Base-by-base conservation (phyloP, 2,113 vertebrate species). In the Lutjanus erythropterus region DNA sequence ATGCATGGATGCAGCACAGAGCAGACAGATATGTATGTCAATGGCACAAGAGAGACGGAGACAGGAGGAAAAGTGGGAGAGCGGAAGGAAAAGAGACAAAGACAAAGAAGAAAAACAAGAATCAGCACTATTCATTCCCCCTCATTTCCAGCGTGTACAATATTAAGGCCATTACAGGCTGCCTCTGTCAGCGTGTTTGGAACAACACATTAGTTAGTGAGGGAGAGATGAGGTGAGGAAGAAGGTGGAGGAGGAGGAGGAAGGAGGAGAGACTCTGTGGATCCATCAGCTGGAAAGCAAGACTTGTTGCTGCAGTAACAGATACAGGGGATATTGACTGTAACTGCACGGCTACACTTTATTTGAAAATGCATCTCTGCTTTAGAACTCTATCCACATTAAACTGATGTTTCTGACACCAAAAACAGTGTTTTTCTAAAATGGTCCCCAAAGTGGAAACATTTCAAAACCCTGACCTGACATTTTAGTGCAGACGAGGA, bases 101-200 rank as follows among this genome's bases (percentile, higher is more conserved):
- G 65, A 70, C 10, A 35, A n/a, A 76, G 58, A 76, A 61, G 75
- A 67, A 84, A 88, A 61, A 93, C 75, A 80, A 44, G 89, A 96
- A 93, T 96, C 96, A 96, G 96, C 96, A 91, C 91, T 96, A 92
- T 95, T 96, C 21, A 81, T 90, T 82, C 85, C 83, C 89, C 84
- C 88, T 90, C 78, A 90, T 92, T 93, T 91, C 83, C 86, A 86
- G 90, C 76, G 49, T 83, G 89, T 76, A 88, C 88, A 78, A 92
- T 77, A 90, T 87, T 90, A 85, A 95, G 89, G 72, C 75, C 93
- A 91, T 93, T 93, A 87, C 85, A 88, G 86, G 88, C 84, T 87
- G 93, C 89, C 62, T 91, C 90, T 81, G 94, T 96, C 96, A 96
- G 96, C 96, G 87, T 42, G 79, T 95, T 93, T 84, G 75, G 50